Base-by-base conservation (phyloP, 1,140 invertebrate genomes). In the Zelostemma sp. region DNA sequence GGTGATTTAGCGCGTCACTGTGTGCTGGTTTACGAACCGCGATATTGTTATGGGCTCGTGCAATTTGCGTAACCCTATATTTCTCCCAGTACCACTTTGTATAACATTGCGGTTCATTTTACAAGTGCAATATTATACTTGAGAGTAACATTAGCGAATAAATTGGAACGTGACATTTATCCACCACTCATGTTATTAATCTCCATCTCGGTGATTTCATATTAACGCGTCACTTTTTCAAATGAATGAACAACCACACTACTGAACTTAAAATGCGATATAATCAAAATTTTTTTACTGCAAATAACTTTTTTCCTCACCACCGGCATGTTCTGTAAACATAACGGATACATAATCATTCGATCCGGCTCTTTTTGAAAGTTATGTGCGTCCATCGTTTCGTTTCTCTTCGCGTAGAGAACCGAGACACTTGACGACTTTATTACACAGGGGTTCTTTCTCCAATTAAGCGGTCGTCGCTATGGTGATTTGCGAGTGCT, bases 401-500 rank as follows among this genome's bases (percentile, higher is more conserved):
- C 58, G 49, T 72, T 61, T 65, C 72, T 65, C 66, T 50, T 40
- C 45, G 73, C 28, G 60, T 21, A 56, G 51, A 54, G 62, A 40
- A 60, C 54, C 59, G 72, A 73, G 70, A 76, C 68, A 80, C 78
- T 80, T 73, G 77, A 79, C 72, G 69, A 77, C 78, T 79, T 80
- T 78, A 80, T 79, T 79, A 77, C 76, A 73, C 74, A 74, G 73
- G 73, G 69, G 72, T 75, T 79, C 73, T 77, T 80, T 81, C 72
- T 79, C 77, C 76, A 82, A 82, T 82, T 81, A 82, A 82, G 73
- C 74, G 74, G 80, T 82, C 79, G 78, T 82, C 79, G 78, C 80
- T 82, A 81, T 82, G 80, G 79, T 72, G 79, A 82, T 80, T 59
- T 50, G 57, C 35, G 43, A 67, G 71, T 58, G 71, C 57, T 51